A percentile compares a stretch with the other conserved stretches of the same genome.
Conservation (phyloP, 2,113 vertebrate species). For the Spea bombifrons region DNA sequence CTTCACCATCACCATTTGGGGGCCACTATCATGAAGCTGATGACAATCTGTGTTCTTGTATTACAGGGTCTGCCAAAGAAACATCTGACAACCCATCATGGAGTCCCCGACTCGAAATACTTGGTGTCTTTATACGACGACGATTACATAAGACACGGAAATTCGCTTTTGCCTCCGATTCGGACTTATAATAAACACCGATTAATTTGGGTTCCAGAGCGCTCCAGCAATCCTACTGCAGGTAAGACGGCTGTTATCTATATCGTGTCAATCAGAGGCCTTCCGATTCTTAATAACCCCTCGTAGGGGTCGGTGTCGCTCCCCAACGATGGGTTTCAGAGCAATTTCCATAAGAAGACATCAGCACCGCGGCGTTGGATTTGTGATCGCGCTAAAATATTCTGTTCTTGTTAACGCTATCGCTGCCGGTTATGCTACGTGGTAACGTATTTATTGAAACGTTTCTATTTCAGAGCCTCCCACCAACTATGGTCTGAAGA, state of each 20-base stretch:
- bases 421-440: no score
- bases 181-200: conserved; percentile 57
- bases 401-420: no score
- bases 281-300: no score
- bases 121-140: conserved; percentile 70
- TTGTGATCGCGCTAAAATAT: no score
- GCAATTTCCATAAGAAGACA: no score
- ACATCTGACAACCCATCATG: conserved; percentile 64
- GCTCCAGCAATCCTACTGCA: conserved; percentile 61
- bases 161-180: conserved; percentile 55
- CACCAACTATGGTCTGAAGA: conserved; percentile 65
- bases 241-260: conserved; percentile 52
- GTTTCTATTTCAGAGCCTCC: conserved; percentile 63
- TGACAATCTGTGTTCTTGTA: not conserved
- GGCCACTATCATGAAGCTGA: no score
- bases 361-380: no score
- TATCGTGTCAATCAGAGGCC: no score
- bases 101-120: conserved; percentile 53
- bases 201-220: conserved; percentile 67
- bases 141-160: conserved; percentile 55
- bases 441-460: no score
- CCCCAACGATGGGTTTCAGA: no score
- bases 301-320: no score
- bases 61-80: conserved; percentile 71
- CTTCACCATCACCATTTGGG: no score